Base-by-base conservation (phyloP, 2,888 invertebrate genomes). In the Eristalinus sepulchralis region DNA sequence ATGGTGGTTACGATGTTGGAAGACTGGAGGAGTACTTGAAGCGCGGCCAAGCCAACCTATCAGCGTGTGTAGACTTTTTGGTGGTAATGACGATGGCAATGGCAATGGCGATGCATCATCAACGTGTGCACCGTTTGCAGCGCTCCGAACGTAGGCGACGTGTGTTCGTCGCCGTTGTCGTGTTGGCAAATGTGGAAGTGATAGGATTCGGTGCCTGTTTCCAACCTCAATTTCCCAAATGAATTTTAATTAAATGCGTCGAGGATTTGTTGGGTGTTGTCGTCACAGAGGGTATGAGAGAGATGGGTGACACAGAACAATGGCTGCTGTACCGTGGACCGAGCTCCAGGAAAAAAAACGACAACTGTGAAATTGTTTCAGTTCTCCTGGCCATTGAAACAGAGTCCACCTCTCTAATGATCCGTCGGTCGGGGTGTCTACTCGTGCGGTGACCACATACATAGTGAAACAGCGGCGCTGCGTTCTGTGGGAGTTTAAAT, bases 191-290 rank as follows among this genome's bases (percentile, higher is more conserved):
- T 86, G 83, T 79, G 78, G 86, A 85, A 82, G 85, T 85, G 81
- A 84, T 80, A 84, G 84, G 84, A 82, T 77, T 85, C 81, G 81
- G 85, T 86, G 75, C 86, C 70, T 68, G 83, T 83, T 83, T 79
- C 60, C 75, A 84, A 88, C 84, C 88, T 84, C 88, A 88, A 84
- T 85, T 85, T 85, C 81, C 88, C 85, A 85, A 85, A 88, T 88
- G 85, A 88, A 88, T 88, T 88, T 88, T 84, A 88, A 88, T 88
- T 84, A 88, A 88, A 85, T 88, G 88, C 88, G 75, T 82, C 83
- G 83, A 79, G 83, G 83, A 86, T 86, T 78, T 79, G 86, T 86
- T 83, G 81, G 77, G 39, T 63, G 59, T 34, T 63, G 57, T 57
- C 62, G 57, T 57, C 62, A 17, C 20, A 17, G 55, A 8, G 47